Evolutionary conservation across 2,113 vertebrate genomes (phyloP).

Genomic region (Istiophorus platypterus): DNA sequence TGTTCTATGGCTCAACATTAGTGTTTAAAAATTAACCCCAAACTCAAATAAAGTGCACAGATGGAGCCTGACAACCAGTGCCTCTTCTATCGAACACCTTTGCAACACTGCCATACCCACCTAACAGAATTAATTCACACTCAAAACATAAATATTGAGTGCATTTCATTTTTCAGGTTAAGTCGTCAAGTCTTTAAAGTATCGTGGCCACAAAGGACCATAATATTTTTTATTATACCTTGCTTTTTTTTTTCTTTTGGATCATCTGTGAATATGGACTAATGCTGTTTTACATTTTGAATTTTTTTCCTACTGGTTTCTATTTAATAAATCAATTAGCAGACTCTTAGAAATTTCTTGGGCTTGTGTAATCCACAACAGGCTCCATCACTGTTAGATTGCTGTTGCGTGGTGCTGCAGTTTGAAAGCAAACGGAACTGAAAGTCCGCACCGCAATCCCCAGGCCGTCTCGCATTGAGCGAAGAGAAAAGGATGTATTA

Average conservation of each 20-base stretch:
- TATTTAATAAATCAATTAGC: background rate
- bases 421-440: background rate
- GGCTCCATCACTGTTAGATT: background rate
- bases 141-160: constrained; percentile 4
- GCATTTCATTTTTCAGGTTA: background rate
- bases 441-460: background rate
- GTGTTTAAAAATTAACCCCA: constrained; percentile 58
- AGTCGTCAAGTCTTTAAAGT: background rate
- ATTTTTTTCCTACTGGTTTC: background rate
- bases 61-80: constrained; percentile 42
- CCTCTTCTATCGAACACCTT: background rate
- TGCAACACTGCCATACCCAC: background rate
- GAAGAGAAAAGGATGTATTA: background rate
- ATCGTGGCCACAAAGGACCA: background rate
- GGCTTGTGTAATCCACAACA: background rate
- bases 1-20: constrained; percentile 52
- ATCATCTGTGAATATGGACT: background rate
- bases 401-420: background rate
- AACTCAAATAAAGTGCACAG: constrained; percentile 54
- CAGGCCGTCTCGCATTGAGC: background rate
- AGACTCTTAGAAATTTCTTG: too few relatives aligned
- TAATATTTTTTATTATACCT: too few relatives aligned
- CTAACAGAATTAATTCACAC: background rate
- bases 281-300: background rate
- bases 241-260: too few relatives aligned